Evolutionary conservation across 2,888 invertebrate genomes (phyloP), one percentile per base, ranked within the genome.

Genomic region (Crepidodera aurea): DNA sequence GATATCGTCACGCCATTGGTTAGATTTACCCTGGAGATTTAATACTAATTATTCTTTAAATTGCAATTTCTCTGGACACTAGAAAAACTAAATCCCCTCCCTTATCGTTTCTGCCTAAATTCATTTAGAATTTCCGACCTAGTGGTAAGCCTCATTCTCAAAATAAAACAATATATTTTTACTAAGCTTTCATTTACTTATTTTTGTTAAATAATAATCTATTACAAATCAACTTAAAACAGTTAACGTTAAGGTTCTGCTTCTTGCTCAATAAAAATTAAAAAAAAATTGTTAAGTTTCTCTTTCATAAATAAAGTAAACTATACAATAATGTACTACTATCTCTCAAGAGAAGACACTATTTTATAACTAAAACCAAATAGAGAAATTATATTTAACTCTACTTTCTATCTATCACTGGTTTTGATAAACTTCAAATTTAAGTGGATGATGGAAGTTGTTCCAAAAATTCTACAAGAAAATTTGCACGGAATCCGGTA

Each of bases 321-420:
- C 22, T 46, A 46, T 57, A 62, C 39, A 55, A 46, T 32, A 46
- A 44, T 34, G 18, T 62, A 29, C 42, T 32, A 51, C 42, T 44
- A 57, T 22, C 39, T 51, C 39, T 51, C 39, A 46, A 25, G 15
- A 51, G 22, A 51, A 10, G 18, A 46, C n/a, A n/a, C 51, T 48
- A 39, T 13, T 39, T 51, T 51, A 42, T 19, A 62, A 50, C 34
- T 56, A 56, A 53, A 54, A 40, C 22, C 32, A 58, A 62, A 62
- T 32, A 46, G 46, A 56, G 42, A 44, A 25, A 27, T 13, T 22
- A 6, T 22, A 4, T 34, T 12, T 15, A 37, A 40, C 60, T 55
- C 44, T 37, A 40, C 19, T 56, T 32, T 32, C 40, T 63, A 32
- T 66, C 70, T 69, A 70, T 70, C 68, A 70, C 70, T 70, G 70